phyloP scores from a whole-genome alignment of 1,140 invertebrate species.

The Triops cancriformis region DNA sequence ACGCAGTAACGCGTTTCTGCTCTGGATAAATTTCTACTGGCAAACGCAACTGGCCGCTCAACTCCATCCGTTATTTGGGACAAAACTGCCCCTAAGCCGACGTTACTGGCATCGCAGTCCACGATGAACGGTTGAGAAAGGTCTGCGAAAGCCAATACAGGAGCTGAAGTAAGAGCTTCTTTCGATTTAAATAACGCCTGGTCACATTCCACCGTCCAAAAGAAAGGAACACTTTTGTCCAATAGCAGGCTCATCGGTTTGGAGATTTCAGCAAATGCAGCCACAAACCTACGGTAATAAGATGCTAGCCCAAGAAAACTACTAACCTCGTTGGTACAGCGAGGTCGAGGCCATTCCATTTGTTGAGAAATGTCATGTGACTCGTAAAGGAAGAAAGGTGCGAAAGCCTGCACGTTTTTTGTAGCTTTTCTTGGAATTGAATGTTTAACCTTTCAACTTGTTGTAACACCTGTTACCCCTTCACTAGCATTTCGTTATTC shows the following conservation, averaged over 20 bases:
- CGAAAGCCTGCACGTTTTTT: no score
- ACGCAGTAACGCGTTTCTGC: constrained; percentile 38
- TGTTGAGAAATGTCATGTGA: no score
- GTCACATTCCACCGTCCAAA: not conserved
- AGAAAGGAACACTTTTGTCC: constrained; percentile 27
- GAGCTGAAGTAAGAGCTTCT: no score
- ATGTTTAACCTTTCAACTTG: no score
- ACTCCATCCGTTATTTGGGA: constrained; percentile 34
- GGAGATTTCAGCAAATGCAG: constrained; percentile 35
- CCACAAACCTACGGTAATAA: constrained; percentile 41
- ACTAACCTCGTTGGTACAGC: not conserved
- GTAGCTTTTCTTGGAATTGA: no score
- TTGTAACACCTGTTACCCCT: no score
- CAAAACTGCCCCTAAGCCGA: no score
- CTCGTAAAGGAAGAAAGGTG: no score
- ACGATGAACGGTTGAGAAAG: constrained; percentile 44
- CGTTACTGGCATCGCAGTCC: constrained; percentile 38
- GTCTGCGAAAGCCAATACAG: constrained; percentile 39
- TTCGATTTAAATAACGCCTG: not conserved
- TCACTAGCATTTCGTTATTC: no score
- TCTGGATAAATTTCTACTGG: constrained; percentile 35
- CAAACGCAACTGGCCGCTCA: constrained; percentile 41
- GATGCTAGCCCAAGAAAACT: constrained; percentile 30
- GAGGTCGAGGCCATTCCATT: constrained; percentile 25
- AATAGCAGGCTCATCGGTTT: constrained; percentile 32